Percentiles rank a stretch among this genome's conserved stretches.
Evolutionary conservation across 1,140 invertebrate species (phyloP).

Genomic region (Macrobrachium rosenbergii): DNA sequence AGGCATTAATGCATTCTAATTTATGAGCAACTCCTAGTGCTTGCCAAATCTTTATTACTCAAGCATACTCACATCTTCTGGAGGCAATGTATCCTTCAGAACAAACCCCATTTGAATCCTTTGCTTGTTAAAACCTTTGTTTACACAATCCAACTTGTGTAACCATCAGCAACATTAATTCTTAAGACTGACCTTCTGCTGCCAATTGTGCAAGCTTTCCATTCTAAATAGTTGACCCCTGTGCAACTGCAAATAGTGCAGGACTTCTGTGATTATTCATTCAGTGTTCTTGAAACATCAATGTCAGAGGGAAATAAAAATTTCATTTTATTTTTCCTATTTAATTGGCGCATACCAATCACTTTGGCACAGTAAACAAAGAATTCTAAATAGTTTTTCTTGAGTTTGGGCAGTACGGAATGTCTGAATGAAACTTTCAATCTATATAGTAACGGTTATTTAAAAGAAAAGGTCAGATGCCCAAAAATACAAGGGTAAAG

Average conservation of each 20-base stretch:
- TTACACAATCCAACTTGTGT: too few species aligned
- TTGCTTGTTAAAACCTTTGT: too few species aligned
- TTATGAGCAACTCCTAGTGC: too few species aligned
- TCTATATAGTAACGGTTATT: background rate
- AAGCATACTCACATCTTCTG: too few species aligned
- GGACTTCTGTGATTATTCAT: background rate
- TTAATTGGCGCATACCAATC: slow-evolving; percentile 46
- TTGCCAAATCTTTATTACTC: too few species aligned
- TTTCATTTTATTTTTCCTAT: slow-evolving; percentile 16
- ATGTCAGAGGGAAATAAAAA: background rate
- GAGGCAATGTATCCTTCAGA: too few species aligned
- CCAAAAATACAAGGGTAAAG: background rate
- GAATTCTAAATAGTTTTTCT: slow-evolving; percentile 12
- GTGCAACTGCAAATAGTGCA: background rate
- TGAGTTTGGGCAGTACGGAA: slow-evolving; percentile 43
- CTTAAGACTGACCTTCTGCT: too few species aligned
- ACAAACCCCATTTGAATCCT: too few species aligned
- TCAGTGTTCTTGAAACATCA: background rate
- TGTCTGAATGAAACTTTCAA: slow-evolving; percentile 46
- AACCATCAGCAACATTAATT: too few species aligned
- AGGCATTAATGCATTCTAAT: too few species aligned
- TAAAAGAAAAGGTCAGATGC: background rate
- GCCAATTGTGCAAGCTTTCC: too few species aligned
- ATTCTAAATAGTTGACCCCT: too few species aligned
- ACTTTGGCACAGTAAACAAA: slow-evolving; percentile 52